These are phyloP conservation scores for Volucella zonaria DNA, from an alignment of 2,888 invertebrate species.

Conservation along the genomic window DNA sequence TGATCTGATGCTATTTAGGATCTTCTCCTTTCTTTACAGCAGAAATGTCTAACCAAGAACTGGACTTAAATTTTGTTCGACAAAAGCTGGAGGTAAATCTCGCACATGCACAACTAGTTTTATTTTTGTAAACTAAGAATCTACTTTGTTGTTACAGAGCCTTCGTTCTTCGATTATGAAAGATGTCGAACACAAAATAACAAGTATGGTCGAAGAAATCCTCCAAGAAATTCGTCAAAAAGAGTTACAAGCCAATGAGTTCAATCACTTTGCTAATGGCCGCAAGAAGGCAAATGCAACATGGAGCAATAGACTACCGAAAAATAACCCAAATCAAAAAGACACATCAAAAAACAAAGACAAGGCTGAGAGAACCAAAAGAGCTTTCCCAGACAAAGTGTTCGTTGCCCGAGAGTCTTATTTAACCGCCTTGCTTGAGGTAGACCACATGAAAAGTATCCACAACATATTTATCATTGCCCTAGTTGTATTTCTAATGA, in stretches of 20 bases:
- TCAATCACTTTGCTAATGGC: slow-evolving; percentile 77
- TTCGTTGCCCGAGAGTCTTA: slow-evolving; percentile 90
- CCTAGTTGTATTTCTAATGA: slow-evolving; percentile 89
- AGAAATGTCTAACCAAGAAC: slow-evolving; percentile 37
- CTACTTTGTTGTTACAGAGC: slow-evolving; percentile 54
- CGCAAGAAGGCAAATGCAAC: slow-evolving; percentile 64
- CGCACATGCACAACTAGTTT: too few relatives aligned
- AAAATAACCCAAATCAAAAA: slow-evolving; percentile 8
- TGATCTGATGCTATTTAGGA: too few relatives aligned
- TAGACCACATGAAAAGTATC: slow-evolving; percentile 91
- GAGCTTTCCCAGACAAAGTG: slow-evolving; percentile 84
- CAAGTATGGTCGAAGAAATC: slow-evolving; percentile 79
- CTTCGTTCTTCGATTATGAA: slow-evolving; percentile 77
- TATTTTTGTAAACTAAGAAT: not conserved
- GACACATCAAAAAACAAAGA: slow-evolving; percentile 70
- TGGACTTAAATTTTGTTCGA: slow-evolving; percentile 46
- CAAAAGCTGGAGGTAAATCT: slow-evolving; percentile 54
- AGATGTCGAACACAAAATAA: slow-evolving; percentile 80
- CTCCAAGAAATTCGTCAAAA: slow-evolving; percentile 79
- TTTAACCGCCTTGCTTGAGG: slow-evolving; percentile 90
- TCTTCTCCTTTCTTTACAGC: not conserved
- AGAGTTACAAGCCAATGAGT: slow-evolving; percentile 79
- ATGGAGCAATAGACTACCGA: slow-evolving; percentile 68
- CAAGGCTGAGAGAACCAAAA: slow-evolving; percentile 67
- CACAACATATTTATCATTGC: slow-evolving; percentile 93